Evolutionary conservation across 2,797 vertebrate species (phyloP), one percentile per base, ranked within the genome.

Genomic region (Balearica regulorum): DNA sequence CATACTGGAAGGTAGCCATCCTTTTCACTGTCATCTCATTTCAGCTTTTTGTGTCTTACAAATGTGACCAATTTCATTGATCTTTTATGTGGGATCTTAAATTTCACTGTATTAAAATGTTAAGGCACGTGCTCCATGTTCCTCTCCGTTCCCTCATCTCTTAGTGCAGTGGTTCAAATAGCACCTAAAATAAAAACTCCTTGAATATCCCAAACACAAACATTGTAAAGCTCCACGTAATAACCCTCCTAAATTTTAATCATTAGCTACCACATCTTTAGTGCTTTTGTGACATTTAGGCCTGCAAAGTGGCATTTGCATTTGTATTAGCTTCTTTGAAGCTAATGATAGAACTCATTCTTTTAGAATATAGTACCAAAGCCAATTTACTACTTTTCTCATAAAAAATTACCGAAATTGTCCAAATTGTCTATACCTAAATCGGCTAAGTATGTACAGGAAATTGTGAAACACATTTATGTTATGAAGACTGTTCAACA

Each of bases 151-250:
- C 54, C 43, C n/a, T 55, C 48, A 15, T 22, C 46, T 53, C n/a
- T 53, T 83, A 18, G 13, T 29, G 39, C 24, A 16, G 2, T 33
- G 13, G n/a, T 65, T 58, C 54, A 33, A 77, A 57, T 11, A 68
- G 37, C n/a, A 69, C 16, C 25, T 62, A 53, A 77, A 61, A n/a
- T 71, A 60, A 87, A 62, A 90, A 33, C 10, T 33, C 12, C n/a
- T 54, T 13, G 14, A 68, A 57, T 35, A 90, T 16, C 46, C 55
- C 33, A 39, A 35, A 55, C 29, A 39, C 54, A 54, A 31, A 31
- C 15, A 35, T 19, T 6, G 0, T 44, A 58, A 57, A 0, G 0
- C 11, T 58, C 33, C 44, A 31, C 21, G 19, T 29, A 29, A 15
- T 25, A 46, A 29, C 33, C 41, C 29, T 62, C 37, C 33, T 68